phyloP scores from a whole-genome alignment of 2,888 invertebrate species.

The Eristalis intricaria region DNA sequence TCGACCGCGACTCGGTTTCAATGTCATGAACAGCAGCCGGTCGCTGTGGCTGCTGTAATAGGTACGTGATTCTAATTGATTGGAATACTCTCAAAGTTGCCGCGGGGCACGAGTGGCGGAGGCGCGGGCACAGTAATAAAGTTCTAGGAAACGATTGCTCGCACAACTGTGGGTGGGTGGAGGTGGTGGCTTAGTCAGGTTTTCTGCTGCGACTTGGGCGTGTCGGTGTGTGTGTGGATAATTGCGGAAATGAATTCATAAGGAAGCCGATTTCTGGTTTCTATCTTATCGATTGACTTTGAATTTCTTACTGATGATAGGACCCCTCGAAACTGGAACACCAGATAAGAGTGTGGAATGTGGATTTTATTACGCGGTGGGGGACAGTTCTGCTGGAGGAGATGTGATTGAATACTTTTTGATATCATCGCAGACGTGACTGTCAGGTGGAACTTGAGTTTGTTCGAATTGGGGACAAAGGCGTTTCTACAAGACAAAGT shows the following conservation, averaged over 20 bases:
- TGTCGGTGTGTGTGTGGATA: background rate
- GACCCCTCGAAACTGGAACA: background rate
- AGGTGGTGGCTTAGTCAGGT: background rate
- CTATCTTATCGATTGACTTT: background rate
- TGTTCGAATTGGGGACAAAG: background rate
- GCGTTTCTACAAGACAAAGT: background rate
- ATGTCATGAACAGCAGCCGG: constrained; percentile 56
- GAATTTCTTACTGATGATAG: background rate
- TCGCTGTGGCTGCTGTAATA: constrained; percentile 21
- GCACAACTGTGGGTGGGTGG: background rate
- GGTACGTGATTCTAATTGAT: constrained; percentile 68
- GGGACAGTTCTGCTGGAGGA: background rate
- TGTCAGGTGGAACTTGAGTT: background rate
- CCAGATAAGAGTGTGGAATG: background rate
- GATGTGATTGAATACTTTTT: background rate
- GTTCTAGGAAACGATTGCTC: constrained; percentile 57
- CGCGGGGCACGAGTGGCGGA: constrained; percentile 3
- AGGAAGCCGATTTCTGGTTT: background rate
- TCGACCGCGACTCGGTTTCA: constrained; percentile 50
- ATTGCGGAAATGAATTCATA: background rate
- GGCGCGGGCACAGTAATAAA: constrained; percentile 22
- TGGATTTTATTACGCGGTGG: background rate
- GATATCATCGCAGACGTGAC: background rate
- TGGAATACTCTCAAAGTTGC: constrained; percentile 55
- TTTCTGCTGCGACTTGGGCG: background rate